phyloP scores from a whole-genome alignment of 1,140 invertebrate genomes.

The Oncopeltus fasciatus region DNA sequence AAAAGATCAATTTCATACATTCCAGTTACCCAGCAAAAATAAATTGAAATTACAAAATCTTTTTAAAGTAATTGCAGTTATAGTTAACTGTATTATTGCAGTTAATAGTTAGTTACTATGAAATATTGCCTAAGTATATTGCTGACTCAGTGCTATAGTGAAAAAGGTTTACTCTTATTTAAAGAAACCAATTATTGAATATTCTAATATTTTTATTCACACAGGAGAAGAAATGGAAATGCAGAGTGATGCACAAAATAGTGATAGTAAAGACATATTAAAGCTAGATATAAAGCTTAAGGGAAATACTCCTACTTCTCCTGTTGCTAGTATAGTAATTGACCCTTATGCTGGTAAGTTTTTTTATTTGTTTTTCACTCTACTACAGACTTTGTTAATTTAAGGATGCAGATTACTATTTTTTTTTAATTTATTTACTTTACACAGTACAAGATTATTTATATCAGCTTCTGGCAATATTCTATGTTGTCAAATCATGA shows the following conservation, averaged over 20 bases:
- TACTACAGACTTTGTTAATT: too few relatives aligned
- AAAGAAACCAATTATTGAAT: too few relatives aligned
- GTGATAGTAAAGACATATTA: not conserved
- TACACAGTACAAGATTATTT: too few relatives aligned
- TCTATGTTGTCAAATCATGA: too few relatives aligned
- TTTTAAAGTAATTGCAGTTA: not conserved
- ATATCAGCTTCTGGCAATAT: too few relatives aligned
- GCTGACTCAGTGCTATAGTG: not conserved
- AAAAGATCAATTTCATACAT: too few relatives aligned
- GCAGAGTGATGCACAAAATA: not conserved
- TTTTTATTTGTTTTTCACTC: too few relatives aligned
- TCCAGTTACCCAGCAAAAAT: too few relatives aligned
- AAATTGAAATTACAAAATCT: too few relatives aligned
- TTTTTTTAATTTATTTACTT: too few relatives aligned
- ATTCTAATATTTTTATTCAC: not conserved
- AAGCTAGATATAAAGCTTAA: not conserved
- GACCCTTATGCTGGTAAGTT: constrained; percentile 3
- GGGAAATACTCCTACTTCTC: not conserved
- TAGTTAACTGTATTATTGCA: not conserved
- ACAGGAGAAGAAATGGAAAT: constrained; percentile 1
- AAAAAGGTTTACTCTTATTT: too few relatives aligned
- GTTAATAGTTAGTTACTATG: not conserved
- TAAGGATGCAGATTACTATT: too few relatives aligned
- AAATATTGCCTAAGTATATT: not conserved
- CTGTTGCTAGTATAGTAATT: not conserved